A percentile compares a stretch with the other conserved stretches of the same genome.
Evolutionary conservation across 2,113 vertebrate species (phyloP).

Genomic region (Archocentrus centrarchus): DNA sequence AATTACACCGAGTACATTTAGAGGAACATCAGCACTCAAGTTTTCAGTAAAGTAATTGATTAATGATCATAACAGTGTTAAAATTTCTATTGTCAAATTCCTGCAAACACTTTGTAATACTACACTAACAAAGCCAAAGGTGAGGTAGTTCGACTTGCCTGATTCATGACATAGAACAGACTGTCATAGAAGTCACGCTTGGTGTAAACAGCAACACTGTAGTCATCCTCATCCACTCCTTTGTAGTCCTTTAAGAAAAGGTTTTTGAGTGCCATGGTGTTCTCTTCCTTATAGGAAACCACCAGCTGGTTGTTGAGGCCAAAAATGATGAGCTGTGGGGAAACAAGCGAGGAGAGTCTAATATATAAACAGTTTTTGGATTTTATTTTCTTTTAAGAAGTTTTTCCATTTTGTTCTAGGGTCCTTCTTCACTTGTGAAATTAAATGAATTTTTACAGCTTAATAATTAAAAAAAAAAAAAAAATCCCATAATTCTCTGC

Average conservation of each 20-base stretch:
- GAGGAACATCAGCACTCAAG: accelerated
- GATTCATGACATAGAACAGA: slow-evolving; percentile 88
- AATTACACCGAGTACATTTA: neutral
- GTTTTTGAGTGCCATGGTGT: slow-evolving; percentile 89
- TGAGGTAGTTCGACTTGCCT: slow-evolving; percentile 79
- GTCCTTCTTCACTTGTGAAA: neutral
- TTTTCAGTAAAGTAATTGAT: neutral
- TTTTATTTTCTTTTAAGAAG: neutral
- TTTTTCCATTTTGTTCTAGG: neutral
- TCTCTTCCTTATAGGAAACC: slow-evolving; percentile 95
- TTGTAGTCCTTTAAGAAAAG: slow-evolving; percentile 92
- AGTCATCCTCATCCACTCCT: slow-evolving; percentile 91
- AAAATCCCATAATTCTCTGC: too few species aligned
- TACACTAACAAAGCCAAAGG: neutral
- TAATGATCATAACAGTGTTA: neutral
- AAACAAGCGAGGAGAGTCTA: neutral
- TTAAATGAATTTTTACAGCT: neutral
- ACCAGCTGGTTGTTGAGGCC: slow-evolving; percentile 96
- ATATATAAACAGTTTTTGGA: neutral
- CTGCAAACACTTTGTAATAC: neutral
- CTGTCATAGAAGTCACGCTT: slow-evolving; percentile 86
- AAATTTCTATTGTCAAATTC: accelerated
- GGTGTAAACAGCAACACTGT: slow-evolving; percentile 87
- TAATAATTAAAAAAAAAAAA: neutral
- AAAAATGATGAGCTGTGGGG: slow-evolving; percentile 89